Percentiles rank a stretch among this genome's conserved stretches.
Evolutionary conservation across 2,797 vertebrate species (phyloP).

Genomic region (Alectoris magna): DNA sequence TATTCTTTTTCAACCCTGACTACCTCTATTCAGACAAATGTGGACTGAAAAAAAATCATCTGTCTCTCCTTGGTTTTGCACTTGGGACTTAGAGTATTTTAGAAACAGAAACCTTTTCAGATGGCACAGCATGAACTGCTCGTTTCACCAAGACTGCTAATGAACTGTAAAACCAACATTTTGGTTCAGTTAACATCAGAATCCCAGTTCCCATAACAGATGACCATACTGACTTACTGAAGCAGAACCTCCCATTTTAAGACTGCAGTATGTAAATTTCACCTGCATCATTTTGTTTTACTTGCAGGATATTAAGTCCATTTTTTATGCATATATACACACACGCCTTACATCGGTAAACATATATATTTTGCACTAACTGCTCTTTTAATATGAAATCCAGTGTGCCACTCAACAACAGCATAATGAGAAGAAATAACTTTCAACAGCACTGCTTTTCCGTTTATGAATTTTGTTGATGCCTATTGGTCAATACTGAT

Average conservation of each 20-base stretch:
- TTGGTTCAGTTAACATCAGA: slow-evolving; percentile 54
- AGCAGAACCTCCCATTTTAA: background rate
- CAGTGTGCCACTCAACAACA: background rate
- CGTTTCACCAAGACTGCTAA: slow-evolving; percentile 38
- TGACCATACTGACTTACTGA: background rate
- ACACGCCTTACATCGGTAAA: background rate
- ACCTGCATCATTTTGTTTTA: background rate
- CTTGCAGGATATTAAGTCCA: background rate
- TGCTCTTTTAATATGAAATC: background rate
- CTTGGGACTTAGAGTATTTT: slow-evolving; percentile 7
- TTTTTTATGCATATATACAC: background rate
- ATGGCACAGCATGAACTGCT: slow-evolving; percentile 42
- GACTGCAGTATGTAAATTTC: background rate
- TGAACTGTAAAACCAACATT: slow-evolving; percentile 71
- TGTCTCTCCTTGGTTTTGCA: background rate
- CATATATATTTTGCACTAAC: background rate
- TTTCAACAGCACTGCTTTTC: background rate
- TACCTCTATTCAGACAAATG: background rate
- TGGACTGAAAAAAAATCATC: background rate
- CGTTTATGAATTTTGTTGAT: background rate
- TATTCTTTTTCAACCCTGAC: background rate
- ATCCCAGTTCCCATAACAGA: slow-evolving; percentile 21
- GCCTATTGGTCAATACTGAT: background rate
- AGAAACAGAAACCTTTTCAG: slow-evolving; percentile 52
- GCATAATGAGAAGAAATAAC: background rate